These are phyloP conservation scores for Drosophila gaucha DNA, from an alignment of 2,888 invertebrate genomes.

Conservation along the genomic window DNA sequence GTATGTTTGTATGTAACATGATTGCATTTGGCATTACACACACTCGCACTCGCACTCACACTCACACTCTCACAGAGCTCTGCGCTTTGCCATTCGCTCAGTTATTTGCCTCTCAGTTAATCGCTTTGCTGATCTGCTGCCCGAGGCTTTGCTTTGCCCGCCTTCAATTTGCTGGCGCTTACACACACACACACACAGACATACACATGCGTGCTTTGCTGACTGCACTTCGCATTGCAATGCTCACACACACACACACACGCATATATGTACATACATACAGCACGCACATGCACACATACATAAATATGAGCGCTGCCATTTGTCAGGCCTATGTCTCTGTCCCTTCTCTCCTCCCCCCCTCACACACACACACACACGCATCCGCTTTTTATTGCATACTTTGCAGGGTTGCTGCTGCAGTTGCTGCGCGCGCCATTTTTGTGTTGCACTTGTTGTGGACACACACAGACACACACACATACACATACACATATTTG, in stretches of 20 bases:
- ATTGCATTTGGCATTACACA: neutral
- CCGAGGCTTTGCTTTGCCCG: slow-evolving; percentile 11
- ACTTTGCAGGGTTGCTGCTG: slow-evolving; percentile 62
- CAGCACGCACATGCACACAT: slow-evolving; percentile 3
- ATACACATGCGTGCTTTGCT: neutral
- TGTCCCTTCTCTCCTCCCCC: slow-evolving; percentile 4
- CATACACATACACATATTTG: neutral
- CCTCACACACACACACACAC: slow-evolving; percentile 1
- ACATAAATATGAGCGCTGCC: slow-evolving; percentile 19
- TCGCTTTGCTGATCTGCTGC: slow-evolving; percentile 1
- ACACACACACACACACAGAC: slow-evolving; percentile 2
- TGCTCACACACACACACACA: slow-evolving; percentile 23
- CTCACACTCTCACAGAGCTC: neutral
- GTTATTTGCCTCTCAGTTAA: neutral
- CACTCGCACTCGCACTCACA: neutral
- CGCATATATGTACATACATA: too few relatives aligned
- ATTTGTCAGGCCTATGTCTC: slow-evolving; percentile 20
- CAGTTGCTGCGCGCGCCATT: slow-evolving; percentile 75
- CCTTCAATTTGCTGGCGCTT: slow-evolving; percentile 19
- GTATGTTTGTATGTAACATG: neutral
- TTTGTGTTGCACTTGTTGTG: slow-evolving; percentile 65
- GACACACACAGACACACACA: slow-evolving; percentile 5
- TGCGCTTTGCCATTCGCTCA: slow-evolving; percentile 13
- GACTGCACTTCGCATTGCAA: slow-evolving; percentile 27
- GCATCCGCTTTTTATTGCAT: slow-evolving; percentile 51